Evolutionary conservation across 2,797 vertebrate genomes (phyloP).

Genomic region (Cynopterus sphinx): DNA sequence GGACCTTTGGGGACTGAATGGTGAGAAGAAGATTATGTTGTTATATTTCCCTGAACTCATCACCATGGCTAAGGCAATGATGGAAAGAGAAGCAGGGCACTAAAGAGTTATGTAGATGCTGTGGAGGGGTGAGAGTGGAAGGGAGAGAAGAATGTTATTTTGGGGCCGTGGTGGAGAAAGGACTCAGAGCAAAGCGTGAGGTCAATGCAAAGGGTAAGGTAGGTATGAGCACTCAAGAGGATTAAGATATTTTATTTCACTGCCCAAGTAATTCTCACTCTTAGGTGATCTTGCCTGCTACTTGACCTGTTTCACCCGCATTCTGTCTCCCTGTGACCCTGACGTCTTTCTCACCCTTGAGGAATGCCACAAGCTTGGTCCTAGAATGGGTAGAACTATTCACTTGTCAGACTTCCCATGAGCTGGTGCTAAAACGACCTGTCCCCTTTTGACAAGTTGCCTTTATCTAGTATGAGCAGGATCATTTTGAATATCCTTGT

Average conservation of each 20-base stretch:
- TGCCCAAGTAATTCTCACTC: neutral
- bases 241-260: too few species aligned
- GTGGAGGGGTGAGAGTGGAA: fast-evolving
- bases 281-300: neutral
- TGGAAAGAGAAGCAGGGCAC: neutral
- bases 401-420: slow-evolving; percentile 36
- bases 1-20: slow-evolving; percentile 76
- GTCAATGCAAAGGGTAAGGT: neutral
- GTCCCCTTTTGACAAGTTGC: slow-evolving; percentile 75
- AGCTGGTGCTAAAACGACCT: neutral
- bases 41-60: slow-evolving; percentile 54
- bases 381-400: neutral
- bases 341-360: neutral
- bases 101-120: neutral
- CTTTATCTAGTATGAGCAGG: slow-evolving; percentile 46
- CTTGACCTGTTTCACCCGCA: neutral
- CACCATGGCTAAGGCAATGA: neutral
- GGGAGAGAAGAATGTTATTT: neutral
- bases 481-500: slow-evolving; percentile 80
- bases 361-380: neutral
- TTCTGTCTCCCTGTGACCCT: neutral
- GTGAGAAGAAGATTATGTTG: slow-evolving; percentile 74
- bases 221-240: too few species aligned
- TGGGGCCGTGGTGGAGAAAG: neutral
- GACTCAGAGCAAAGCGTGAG: neutral